Conservation (phyloP, 2,888 invertebrate genomes). For the Graphium colonna region DNA sequence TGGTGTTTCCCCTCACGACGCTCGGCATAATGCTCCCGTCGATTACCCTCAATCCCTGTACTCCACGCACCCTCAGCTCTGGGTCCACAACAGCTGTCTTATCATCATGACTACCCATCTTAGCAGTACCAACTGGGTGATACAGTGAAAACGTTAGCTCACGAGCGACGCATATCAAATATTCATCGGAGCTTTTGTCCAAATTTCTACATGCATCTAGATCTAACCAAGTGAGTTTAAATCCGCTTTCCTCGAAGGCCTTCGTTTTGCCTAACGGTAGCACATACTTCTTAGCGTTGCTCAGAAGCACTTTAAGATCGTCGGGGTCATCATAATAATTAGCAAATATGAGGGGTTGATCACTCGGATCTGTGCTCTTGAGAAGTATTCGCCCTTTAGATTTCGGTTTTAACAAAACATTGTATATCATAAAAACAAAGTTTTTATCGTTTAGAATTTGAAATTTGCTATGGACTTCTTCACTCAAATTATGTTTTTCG, state of each 20-base stretch:
- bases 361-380: slow-evolving; percentile 69
- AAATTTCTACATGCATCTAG: slow-evolving; percentile 47
- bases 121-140: slow-evolving; percentile 84
- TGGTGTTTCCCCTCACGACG: slow-evolving; percentile 81
- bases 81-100: slow-evolving; percentile 24
- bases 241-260: slow-evolving; percentile 42
- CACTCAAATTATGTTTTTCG: slow-evolving; percentile 39
- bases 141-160: slow-evolving; percentile 76
- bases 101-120: slow-evolving; percentile 76
- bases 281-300: slow-evolving; percentile 37
- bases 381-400: slow-evolving; percentile 85
- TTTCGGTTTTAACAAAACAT: slow-evolving; percentile 82
- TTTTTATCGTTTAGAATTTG: slow-evolving; percentile 44
- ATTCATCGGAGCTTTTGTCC: slow-evolving; percentile 36
- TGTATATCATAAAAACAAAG: slow-evolving; percentile 65
- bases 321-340: slow-evolving; percentile 81
- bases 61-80: slow-evolving; percentile 23
- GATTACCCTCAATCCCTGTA: slow-evolving; percentile 77
- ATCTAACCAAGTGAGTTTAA: slow-evolving; percentile 50
- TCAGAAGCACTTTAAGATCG: slow-evolving; percentile 64
- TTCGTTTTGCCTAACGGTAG: slow-evolving; percentile 45
- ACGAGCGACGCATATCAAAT: slow-evolving; percentile 19
- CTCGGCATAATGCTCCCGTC: slow-evolving; percentile 84
- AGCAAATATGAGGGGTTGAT: slow-evolving; percentile 60
- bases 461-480: slow-evolving; percentile 43